Evolutionary conservation across 2,888 invertebrate genomes (phyloP).

Genomic region (Heliconius erato): DNA sequence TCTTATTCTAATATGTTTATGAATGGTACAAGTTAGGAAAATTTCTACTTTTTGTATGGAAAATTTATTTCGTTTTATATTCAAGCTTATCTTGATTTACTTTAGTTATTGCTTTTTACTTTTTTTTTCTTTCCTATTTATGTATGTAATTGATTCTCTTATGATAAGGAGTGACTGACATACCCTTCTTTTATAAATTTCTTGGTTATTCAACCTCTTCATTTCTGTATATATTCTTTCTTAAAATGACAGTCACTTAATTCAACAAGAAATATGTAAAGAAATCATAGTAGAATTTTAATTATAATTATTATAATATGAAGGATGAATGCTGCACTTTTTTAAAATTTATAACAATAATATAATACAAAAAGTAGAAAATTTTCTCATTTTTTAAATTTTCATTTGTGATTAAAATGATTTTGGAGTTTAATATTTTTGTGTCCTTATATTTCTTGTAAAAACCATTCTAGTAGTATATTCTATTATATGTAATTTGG

Average conservation of each 20-base stretch:
- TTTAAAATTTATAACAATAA: too few species aligned
- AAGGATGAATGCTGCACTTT: too few species aligned
- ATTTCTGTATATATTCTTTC: too few species aligned
- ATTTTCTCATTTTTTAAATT: neutral
- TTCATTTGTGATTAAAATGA: neutral
- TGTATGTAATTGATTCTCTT: too few species aligned
- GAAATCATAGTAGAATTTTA: too few species aligned
- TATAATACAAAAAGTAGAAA: neutral
- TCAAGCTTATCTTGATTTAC: neutral
- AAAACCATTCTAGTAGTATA: neutral
- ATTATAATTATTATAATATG: too few species aligned
- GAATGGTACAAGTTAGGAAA: neutral
- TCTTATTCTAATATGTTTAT: neutral
- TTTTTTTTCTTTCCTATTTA: too few species aligned
- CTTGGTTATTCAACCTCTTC: too few species aligned
- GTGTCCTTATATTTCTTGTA: neutral
- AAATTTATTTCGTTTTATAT: neutral
- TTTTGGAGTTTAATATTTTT: neutral
- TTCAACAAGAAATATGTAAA: too few species aligned
- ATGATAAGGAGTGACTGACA: too few species aligned
- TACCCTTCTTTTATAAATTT: too few species aligned
- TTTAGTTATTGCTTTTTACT: neutral
- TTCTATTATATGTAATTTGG: neutral
- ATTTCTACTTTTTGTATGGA: slow-evolving; percentile 1
- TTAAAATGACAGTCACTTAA: too few species aligned